Evolutionary conservation across 1,140 invertebrate genomes (phyloP), one percentile per base, ranked within the genome.

Genomic region (Saccostrea echinata): DNA sequence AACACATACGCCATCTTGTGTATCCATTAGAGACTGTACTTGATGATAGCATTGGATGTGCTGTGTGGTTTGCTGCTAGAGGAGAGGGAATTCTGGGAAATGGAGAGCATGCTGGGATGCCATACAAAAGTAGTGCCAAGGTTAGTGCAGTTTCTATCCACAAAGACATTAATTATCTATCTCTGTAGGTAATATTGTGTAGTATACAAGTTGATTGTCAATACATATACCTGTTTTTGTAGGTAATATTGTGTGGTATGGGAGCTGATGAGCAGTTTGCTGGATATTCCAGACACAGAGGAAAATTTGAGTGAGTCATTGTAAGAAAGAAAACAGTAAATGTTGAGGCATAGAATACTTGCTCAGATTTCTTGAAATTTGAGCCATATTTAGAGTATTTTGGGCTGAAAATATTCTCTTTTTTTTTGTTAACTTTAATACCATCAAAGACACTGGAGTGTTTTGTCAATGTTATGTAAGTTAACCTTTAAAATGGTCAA

Each of bases 181-280:
- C 68, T 30, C 86, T 88, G 30, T 91, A 97, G 97, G 96, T 99
- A 21, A 94, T 30, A 35, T 13, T 76, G 21, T 30, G 68, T 76
- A 3, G 33, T 30, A 16, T 35, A 96, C 98, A 98, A n/a, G 98
- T 98, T 27, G 99, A 99, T 18, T 76, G 2, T 76, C 24, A n/a
- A n/a, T 80, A 13, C 71, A 43, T 43, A 9, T 43, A 8, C 9
- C 35, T 43, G 4, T 43, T 43, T 33, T 85, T 88, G 30, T 91
- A 97, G 97, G 96, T 99, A n/a, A 94, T 98, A 84, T 94, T 99
- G 80, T 95, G 98, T 92, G 98, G 99, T 43, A 98, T 98, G 96
- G 99, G 98, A 21, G 98, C 98, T 27, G 99, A 99, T 96, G 99
- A 99, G 96, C 96, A 99, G 92, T 97, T 99, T 92, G 98, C 97